Conservation (phyloP, 2,888 invertebrate species). For the Pegoplata infirma region DNA sequence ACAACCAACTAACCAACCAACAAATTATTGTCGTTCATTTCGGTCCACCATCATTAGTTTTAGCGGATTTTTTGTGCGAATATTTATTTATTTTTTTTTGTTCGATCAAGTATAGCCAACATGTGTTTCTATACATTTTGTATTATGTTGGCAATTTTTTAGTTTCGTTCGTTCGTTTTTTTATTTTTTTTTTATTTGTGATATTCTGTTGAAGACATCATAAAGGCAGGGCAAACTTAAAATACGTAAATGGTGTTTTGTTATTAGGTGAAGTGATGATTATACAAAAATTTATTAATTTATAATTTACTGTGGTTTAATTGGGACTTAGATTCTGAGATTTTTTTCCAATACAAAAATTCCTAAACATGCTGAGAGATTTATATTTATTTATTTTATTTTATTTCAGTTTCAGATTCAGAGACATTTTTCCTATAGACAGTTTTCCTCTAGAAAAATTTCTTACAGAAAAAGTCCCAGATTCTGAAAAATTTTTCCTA, state of each 20-base stretch:
- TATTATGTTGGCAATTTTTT: not conserved
- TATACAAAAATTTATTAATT: not conserved
- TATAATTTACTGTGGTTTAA: too few species aligned
- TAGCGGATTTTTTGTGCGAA: conserved; percentile 15
- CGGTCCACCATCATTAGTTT: conserved; percentile 34
- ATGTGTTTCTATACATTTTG: conserved; percentile 18
- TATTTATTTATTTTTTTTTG: too few species aligned
- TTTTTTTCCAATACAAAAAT: too few species aligned
- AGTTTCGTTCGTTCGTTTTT: not conserved
- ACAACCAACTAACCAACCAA: conserved; percentile 33
- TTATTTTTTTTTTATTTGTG: too few species aligned
- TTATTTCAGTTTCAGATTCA: too few species aligned
- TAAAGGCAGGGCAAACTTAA: not conserved
- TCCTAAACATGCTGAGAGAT: too few species aligned
- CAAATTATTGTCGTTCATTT: conserved; percentile 33
- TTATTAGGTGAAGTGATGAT: not conserved
- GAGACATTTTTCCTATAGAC: too few species aligned
- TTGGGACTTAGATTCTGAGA: too few species aligned
- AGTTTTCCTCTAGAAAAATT: too few species aligned
- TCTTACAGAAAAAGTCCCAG: too few species aligned
- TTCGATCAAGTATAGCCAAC: conserved; percentile 40
- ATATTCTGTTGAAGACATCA: not conserved
- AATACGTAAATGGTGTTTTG: not conserved
- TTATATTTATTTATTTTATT: too few species aligned
- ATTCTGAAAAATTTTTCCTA: too few species aligned